phyloP scores from a whole-genome alignment of 2,113 vertebrate species.

The Raja brachyura region DNA sequence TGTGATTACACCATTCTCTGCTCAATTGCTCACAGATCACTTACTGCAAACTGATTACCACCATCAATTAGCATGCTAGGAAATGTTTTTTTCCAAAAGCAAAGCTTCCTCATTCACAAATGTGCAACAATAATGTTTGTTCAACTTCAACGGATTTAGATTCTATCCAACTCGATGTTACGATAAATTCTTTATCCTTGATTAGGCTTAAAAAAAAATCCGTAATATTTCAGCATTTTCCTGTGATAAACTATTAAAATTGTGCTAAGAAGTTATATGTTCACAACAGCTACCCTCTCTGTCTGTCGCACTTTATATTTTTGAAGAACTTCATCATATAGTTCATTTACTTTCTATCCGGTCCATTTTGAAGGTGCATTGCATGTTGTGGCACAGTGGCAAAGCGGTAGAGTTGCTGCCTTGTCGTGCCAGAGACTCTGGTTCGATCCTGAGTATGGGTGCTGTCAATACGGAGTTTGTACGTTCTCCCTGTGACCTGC shows the following conservation, averaged over 20 bases:
- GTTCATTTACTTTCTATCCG: too few species aligned
- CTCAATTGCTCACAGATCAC: neutral
- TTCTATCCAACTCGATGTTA: neutral
- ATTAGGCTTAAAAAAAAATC: neutral
- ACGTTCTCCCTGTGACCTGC: too few species aligned
- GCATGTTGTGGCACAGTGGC: too few species aligned
- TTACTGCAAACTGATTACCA: slow-evolving; percentile 6
- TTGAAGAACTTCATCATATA: neutral
- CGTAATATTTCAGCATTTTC: neutral
- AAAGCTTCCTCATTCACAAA: neutral
- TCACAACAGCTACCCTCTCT: neutral
- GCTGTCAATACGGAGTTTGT: too few species aligned
- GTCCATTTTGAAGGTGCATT: too few species aligned
- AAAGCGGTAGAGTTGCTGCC: too few species aligned
- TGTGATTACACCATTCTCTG: slow-evolving; percentile 24
- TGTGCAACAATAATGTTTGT: neutral
- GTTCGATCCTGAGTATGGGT: too few species aligned
- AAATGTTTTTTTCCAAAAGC: neutral
- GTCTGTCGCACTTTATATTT: neutral
- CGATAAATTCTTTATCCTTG: neutral
- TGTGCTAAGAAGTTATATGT: neutral
- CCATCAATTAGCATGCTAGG: slow-evolving; percentile 12
- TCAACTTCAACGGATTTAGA: neutral
- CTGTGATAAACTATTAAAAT: neutral
- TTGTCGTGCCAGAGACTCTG: too few species aligned